Evolutionary conservation across 2,888 invertebrate genomes (phyloP), one percentile per base, ranked within the genome.

Genomic region (Drosophila differens): DNA sequence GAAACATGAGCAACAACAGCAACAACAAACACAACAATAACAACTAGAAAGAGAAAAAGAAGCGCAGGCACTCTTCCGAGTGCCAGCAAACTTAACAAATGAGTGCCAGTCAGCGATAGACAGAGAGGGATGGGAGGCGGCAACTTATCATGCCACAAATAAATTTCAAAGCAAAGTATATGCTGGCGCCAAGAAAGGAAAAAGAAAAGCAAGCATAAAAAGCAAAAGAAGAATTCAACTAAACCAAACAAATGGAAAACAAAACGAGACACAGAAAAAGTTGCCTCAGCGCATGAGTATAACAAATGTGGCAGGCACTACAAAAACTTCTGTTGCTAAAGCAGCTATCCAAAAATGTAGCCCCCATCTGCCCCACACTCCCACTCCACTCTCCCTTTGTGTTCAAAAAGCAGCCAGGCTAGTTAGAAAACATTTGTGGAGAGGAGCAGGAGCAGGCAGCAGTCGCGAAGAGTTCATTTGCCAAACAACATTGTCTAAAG

Each of bases 41-140:
- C 35, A 51, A 47, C 19, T 19, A 12, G 10, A 25, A 22, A 35
- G 9, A 19, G 22, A 10, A 25, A n/a, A 16, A 32, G n/a, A 52
- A 37, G 44, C 44, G n/a, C 44, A 33, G 16, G 25, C 30, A 49
- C 41, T 60, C 52, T 70, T 47, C 59, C 39, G 39, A 39, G 44
- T 70, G 66, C 69, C 67, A 63, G 60, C 30, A 62, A 85, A 85
- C 82, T 82, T 79, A 85, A 74, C 88, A 82, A 88, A 82, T 85
- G 83, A 82, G 88, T 66, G 74, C 76, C 79, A 65, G 69, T 35
- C 32, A 33, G 16, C 51, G 28, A 32, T 28, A 52, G 39, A n/a
- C 37, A 12, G 22, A 35, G 52, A 9, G 47, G 1, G 55, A 73
- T 9, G 47, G 1, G 55, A 73, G 68, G 16, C 47, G 22, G 70